Evolutionary conservation across 2,888 invertebrate species (phyloP).

Genomic region (Miltochrista miniata): DNA sequence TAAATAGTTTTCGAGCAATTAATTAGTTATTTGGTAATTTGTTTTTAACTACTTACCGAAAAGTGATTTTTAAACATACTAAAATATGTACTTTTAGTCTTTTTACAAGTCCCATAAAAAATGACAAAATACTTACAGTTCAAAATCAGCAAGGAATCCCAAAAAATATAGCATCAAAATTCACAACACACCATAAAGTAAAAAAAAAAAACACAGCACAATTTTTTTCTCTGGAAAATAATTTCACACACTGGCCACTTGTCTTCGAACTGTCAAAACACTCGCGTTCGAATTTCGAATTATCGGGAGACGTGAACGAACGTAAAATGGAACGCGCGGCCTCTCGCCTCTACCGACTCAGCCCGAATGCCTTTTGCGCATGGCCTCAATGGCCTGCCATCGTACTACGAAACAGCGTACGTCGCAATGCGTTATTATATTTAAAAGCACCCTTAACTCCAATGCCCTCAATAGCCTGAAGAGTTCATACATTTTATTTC

Average conservation of each 20-base stretch:
- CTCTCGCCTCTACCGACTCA: slow-evolving; percentile 28
- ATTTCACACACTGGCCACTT: slow-evolving; percentile 27
- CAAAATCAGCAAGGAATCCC: slow-evolving; percentile 13
- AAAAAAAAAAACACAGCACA: slow-evolving; percentile 28
- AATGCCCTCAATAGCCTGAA: slow-evolving; percentile 35
- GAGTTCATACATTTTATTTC: slow-evolving; percentile 17
- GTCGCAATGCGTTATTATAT: slow-evolving; percentile 78
- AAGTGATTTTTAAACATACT: too few relatives aligned
- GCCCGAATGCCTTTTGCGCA: slow-evolving; percentile 78
- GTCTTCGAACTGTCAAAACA: slow-evolving; percentile 13
- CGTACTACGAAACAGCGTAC: slow-evolving; percentile 68
- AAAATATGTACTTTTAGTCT: too few relatives aligned
- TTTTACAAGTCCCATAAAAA: too few relatives aligned
- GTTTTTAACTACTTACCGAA: too few relatives aligned
- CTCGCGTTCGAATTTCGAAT: slow-evolving; percentile 23
- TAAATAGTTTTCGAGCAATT: not conserved
- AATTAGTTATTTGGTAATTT: too few relatives aligned
- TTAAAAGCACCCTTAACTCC: slow-evolving; percentile 56
- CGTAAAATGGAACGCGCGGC: slow-evolving; percentile 24
- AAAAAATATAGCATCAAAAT: slow-evolving; percentile 4
- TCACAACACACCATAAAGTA: slow-evolving; percentile 19
- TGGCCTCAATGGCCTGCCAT: slow-evolving; percentile 66
- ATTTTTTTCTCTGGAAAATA: slow-evolving; percentile 17
- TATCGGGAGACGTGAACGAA: slow-evolving; percentile 10
- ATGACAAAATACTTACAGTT: slow-evolving; percentile 20